Evolutionary conservation across 92 coral and sea anemone species (phyloP).

Genomic region (Diadumene lineata): DNA sequence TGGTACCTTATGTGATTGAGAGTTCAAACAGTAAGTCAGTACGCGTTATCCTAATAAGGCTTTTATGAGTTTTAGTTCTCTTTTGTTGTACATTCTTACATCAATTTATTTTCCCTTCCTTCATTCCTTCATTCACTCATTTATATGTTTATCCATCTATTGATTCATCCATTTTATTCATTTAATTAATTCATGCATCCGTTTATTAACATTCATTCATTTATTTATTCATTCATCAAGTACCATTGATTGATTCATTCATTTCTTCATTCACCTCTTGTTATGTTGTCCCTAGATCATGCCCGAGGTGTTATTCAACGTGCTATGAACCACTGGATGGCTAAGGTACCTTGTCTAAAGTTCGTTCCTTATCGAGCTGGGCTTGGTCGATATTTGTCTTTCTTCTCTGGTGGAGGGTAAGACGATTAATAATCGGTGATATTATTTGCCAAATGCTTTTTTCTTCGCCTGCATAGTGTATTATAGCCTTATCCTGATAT

Average conservation of each 20-base stretch:
- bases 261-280: no score
- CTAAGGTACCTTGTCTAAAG: slow-evolving; percentile 66
- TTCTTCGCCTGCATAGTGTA: no score
- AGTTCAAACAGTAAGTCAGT: slow-evolving; percentile 32
- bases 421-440: no score
- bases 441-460: no score
- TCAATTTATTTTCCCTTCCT: neutral
- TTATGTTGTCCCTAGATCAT: slow-evolving; percentile 32
- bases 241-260: neutral
- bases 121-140: neutral
- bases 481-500: no score
- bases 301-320: slow-evolving; percentile 64
- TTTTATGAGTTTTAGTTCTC: no score
- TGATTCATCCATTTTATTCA: neutral
- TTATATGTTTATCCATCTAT: neutral
- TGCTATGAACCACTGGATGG: slow-evolving; percentile 74
- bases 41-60: neutral
- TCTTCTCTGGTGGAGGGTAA: slow-evolving; percentile 85
- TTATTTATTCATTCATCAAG: neutral
- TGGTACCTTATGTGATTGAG: slow-evolving; percentile 57
- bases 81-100: no score
- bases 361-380: slow-evolving; percentile 40
- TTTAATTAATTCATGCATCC: neutral
- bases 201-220: neutral
- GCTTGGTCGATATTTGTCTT: slow-evolving; percentile 48